A percentile compares a stretch with the other conserved stretches of the same genome.
phyloP scores from a whole-genome alignment of 2,113 vertebrate species.

The Eurystomus gularis region DNA sequence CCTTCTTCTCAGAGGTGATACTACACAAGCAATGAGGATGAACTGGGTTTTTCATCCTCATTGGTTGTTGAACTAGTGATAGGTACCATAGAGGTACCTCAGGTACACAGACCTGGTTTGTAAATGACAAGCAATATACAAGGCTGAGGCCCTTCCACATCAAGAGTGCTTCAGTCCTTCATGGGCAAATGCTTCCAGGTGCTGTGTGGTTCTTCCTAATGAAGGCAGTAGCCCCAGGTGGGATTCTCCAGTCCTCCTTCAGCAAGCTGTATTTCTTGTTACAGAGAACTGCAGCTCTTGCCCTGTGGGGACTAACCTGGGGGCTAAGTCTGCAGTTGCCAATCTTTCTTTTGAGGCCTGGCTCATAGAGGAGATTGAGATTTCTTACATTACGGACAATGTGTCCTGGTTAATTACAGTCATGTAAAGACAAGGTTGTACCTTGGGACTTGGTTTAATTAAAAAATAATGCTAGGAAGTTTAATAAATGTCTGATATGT shows the following conservation, averaged over 20 bases:
- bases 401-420: conserved; percentile 63
- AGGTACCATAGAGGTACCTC: background rate
- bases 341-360: background rate
- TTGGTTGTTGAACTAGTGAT: background rate
- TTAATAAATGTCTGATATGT: conserved; percentile 30
- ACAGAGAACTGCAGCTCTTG: background rate
- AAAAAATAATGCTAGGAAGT: conserved; percentile 29
- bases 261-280: background rate
- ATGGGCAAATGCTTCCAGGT: background rate
- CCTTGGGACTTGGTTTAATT: conserved; percentile 62
- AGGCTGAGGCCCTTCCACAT: background rate
- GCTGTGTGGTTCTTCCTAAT: background rate
- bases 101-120: background rate
- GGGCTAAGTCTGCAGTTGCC: background rate
- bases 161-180: background rate
- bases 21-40: background rate
- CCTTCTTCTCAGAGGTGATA: background rate
- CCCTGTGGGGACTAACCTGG: background rate
- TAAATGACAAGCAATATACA: background rate
- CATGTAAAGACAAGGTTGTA: conserved; percentile 12
- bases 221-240: background rate
- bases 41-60: background rate
- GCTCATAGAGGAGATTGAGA: background rate
- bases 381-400: background rate
- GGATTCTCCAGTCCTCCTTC: background rate